Conservation (phyloP, 2,888 invertebrate genomes). For the Gastrophysa polygoni region DNA sequence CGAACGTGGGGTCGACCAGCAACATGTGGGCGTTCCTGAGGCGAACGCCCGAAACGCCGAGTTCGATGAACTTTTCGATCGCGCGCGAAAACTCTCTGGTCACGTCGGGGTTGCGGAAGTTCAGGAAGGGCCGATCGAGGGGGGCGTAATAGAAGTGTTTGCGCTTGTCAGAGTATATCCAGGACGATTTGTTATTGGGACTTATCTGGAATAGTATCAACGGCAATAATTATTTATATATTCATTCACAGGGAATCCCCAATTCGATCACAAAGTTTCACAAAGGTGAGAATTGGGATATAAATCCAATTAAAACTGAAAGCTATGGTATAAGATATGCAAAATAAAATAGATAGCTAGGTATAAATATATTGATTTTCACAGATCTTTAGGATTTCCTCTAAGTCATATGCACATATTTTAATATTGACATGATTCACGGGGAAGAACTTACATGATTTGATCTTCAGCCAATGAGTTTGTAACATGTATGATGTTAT, state of each 20-base stretch:
- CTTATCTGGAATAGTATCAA: slow-evolving; percentile 34
- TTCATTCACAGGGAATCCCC: neutral
- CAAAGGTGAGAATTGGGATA: too few species aligned
- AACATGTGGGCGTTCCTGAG: slow-evolving; percentile 71
- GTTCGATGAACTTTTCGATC: slow-evolving; percentile 71
- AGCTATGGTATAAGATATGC: too few species aligned
- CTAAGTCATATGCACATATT: too few species aligned
- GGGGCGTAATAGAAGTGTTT: slow-evolving; percentile 81
- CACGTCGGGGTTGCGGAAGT: slow-evolving; percentile 74
- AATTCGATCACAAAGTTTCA: too few species aligned
- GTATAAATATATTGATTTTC: too few species aligned
- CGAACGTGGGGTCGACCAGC: slow-evolving; percentile 64
- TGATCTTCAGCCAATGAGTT: too few species aligned
- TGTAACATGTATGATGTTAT: too few species aligned
- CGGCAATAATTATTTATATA: slow-evolving; percentile 21
- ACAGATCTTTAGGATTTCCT: too few species aligned
- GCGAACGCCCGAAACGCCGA: slow-evolving; percentile 84
- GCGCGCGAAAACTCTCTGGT: slow-evolving; percentile 70
- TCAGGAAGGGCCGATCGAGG: slow-evolving; percentile 79
- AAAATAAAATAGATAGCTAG: too few species aligned
- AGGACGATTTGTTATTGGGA: slow-evolving; percentile 65
- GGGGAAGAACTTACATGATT: too few species aligned
- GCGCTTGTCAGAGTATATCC: slow-evolving; percentile 70
- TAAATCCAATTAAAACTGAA: too few species aligned
- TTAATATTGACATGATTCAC: too few species aligned